These are phyloP conservation scores for Frankliniella intonsa DNA, from an alignment of 2,888 invertebrate genomes.

Conservation along the genomic window DNA sequence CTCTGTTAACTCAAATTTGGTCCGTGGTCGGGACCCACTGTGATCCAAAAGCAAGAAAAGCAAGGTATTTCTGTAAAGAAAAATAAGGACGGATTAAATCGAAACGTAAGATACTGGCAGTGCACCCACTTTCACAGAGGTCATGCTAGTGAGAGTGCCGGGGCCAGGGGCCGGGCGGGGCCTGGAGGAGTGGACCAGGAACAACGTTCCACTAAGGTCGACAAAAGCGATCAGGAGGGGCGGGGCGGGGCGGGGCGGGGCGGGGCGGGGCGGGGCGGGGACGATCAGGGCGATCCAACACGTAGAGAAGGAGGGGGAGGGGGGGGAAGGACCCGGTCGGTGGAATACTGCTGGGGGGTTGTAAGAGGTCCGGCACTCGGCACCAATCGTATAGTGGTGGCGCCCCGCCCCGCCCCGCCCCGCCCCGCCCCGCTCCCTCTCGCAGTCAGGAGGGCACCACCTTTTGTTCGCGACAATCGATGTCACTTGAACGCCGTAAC, in stretches of 20 bases:
- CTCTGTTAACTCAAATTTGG: too few species aligned
- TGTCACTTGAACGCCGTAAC: neutral
- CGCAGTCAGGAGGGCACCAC: neutral
- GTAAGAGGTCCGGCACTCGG: too few species aligned
- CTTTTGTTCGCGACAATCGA: constrained; percentile 23
- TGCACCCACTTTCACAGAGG: too few species aligned
- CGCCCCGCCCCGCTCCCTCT: neutral
- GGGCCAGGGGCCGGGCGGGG: too few species aligned
- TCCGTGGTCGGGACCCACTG: too few species aligned
- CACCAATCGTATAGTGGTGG: neutral
- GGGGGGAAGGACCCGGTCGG: neutral
- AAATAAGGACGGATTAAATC: too few species aligned
- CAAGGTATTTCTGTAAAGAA: too few species aligned
- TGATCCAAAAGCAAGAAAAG: too few species aligned
- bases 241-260: neutral
- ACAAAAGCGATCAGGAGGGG: neutral
- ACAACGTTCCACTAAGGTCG: neutral
- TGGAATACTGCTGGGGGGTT: too few species aligned
- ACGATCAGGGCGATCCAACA: too few species aligned
- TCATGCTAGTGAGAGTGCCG: too few species aligned
- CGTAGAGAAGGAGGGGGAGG: neutral
- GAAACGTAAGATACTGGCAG: too few species aligned
- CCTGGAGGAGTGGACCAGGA: neutral
- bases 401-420: neutral
- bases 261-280: neutral